phyloP scores from a whole-genome alignment of 2,113 vertebrate species.

The Menidia beryllina region DNA sequence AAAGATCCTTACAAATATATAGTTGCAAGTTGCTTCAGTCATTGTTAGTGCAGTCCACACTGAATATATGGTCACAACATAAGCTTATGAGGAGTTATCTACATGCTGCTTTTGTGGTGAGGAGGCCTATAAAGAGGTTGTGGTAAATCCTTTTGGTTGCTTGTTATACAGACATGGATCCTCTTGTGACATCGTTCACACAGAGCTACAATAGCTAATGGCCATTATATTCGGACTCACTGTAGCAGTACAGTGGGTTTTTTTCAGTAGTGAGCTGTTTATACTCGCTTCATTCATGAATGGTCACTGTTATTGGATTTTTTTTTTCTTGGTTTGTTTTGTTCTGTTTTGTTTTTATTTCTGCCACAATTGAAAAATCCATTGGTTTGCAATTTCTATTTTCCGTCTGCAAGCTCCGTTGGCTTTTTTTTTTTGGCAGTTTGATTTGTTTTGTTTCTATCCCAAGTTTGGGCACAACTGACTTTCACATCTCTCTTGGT shows the following conservation, averaged over 20 bases:
- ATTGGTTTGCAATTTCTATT: slow-evolving; percentile 1
- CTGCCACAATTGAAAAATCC: slow-evolving; percentile 6
- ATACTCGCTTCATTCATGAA: background rate
- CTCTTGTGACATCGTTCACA: slow-evolving; percentile 42
- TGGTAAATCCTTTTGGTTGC: slow-evolving; percentile 38
- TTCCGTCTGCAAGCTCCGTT: background rate
- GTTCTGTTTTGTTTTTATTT: slow-evolving; percentile 13
- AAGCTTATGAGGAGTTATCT: slow-evolving; percentile 16
- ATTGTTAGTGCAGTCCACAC: too few species aligned
- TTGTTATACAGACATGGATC: slow-evolving; percentile 41
- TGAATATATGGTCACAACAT: too few species aligned
- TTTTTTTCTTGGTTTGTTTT: too few species aligned
- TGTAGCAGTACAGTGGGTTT: background rate
- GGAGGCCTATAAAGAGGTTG: slow-evolving; percentile 23
- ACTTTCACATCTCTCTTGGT: slow-evolving; percentile 42
- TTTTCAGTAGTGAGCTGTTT: background rate
- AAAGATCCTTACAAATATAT: too few species aligned
- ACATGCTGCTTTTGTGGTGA: slow-evolving; percentile 20
- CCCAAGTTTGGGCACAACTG: too few species aligned
- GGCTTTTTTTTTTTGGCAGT: too few species aligned
- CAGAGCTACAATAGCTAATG: slow-evolving; percentile 22
- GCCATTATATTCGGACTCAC: background rate
- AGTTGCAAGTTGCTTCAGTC: too few species aligned
- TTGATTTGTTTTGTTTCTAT: background rate
- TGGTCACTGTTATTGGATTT: slow-evolving; percentile 5